Evolutionary conservation across 2,888 invertebrate genomes (phyloP), one percentile per base, ranked within the genome.

Genomic region (Philhelius pedissequus): DNA sequence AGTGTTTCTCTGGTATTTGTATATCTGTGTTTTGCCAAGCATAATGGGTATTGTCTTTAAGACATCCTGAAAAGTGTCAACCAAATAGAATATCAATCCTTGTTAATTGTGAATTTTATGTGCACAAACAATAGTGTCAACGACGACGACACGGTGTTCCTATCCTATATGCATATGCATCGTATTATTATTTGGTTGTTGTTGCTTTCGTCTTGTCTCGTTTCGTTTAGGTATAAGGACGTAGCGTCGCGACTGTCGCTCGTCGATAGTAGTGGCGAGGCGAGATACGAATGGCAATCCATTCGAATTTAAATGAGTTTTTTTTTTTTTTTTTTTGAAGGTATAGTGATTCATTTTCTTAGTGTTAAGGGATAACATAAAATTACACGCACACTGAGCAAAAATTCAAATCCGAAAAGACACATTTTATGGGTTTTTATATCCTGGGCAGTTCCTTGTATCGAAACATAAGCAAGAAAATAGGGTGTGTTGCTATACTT

Each of bases 1-100:
- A 0, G 6, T 30, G 7, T 43, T 22, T 18, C 9, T 5, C 9
- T 15, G 8, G 8, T 25, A 54, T 32, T 13, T 48, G 25, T 45
- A 13, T 54, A 30, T 64, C 45, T 64, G 20, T 56, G 54, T 64
- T 64, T 35, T 30, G 13, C 35, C 30, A 48, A 66, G 43, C 50
- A 60, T 52, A 78, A 73, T 68, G 66, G 56, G 81, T 71, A 66
- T 77, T 66, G 69, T 74, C 62, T 54, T 43, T 32, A 69, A 62
- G 69, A 75, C 69, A 62, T 77, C 68, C 73, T 77, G 68, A 62
- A 60, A 48, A 68, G 66, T 73, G 68, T 77, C 82, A 73, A 48
- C 77, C 77, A 77, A 82, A 82, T 77, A 82, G 82, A 83, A 78
- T 83, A 74, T 83, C 83, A 83, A 83, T 83, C 64, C 83, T 78